Conservation (phyloP, 2,888 invertebrate genomes). For the Scotopteryx bipunctaria region DNA sequence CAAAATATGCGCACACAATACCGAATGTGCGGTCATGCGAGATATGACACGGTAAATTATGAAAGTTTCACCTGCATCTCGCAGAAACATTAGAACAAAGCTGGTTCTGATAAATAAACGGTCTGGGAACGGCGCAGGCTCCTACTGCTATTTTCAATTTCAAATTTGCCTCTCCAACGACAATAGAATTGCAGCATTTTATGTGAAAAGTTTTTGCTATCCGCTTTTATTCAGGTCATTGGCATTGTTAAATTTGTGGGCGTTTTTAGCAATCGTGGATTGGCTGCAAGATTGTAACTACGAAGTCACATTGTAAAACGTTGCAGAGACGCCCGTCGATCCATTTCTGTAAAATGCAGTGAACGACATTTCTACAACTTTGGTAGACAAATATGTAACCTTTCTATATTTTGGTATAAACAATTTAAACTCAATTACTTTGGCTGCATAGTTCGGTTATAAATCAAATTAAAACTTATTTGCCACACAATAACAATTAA, state of each 20-base stretch:
- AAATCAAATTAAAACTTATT: too few relatives aligned
- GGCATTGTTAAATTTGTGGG: constrained; percentile 49
- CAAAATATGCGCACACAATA: constrained; percentile 19
- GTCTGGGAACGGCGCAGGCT: constrained; percentile 47
- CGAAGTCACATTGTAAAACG: constrained; percentile 5
- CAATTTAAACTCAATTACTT: too few relatives aligned
- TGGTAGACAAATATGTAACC: too few relatives aligned
- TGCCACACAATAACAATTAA: too few relatives aligned
- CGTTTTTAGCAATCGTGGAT: constrained; percentile 38
- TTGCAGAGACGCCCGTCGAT: not conserved
- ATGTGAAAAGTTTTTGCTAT: constrained; percentile 60
- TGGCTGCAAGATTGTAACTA: constrained; percentile 29
- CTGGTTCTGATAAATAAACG: constrained; percentile 62
- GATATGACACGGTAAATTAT: constrained; percentile 56
- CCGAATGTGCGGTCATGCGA: constrained; percentile 34
- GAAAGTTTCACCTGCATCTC: constrained; percentile 61
- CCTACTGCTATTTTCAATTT: constrained; percentile 75
- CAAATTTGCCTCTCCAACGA: constrained; percentile 69
- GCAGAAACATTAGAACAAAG: constrained; percentile 62
- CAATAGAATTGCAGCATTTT: constrained; percentile 67
- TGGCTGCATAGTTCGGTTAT: too few relatives aligned
- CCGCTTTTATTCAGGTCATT: constrained; percentile 55
- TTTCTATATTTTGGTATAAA: too few relatives aligned
- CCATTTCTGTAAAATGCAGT: not conserved
- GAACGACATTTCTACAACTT: not conserved